phyloP scores from a whole-genome alignment of 2,113 vertebrate genomes.

The Lutjanus erythropterus region DNA sequence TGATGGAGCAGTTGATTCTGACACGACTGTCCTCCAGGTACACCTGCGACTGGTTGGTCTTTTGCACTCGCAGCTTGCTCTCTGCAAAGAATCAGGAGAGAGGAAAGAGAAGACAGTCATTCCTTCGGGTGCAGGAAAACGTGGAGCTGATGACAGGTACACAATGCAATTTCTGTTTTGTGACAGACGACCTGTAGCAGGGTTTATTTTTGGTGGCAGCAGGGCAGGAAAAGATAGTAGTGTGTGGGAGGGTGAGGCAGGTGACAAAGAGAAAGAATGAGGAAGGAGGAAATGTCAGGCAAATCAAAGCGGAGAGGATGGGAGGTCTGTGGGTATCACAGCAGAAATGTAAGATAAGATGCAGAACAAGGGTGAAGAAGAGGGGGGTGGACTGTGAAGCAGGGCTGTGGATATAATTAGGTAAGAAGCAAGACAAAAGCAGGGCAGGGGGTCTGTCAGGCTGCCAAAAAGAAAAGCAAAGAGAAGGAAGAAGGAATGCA shows the following conservation, averaged over 20 bases:
- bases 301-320: conserved; percentile 41
- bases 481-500: conserved; percentile 25
- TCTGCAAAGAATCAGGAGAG: conserved; percentile 79
- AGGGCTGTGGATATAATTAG: conserved; percentile 54
- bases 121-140: conserved; percentile 44
- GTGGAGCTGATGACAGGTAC: conserved; percentile 60
- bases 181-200: conserved; percentile 60
- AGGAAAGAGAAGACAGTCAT: conserved; percentile 41
- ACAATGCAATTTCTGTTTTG: conserved; percentile 67
- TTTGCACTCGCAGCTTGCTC: conserved; percentile 93
- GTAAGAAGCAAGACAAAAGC: conserved; percentile 56
- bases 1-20: conserved; percentile 91
- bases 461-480: conserved; percentile 49
- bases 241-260: conserved; percentile 43
- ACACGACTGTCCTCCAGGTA: conserved; percentile 92
- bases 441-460: conserved; percentile 47
- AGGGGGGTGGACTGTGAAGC: conserved; percentile 26
- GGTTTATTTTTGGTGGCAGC: conserved; percentile 68
- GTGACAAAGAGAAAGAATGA: conserved; percentile 53
- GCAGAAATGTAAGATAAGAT: conserved; percentile 48
- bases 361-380: conserved; percentile 37
- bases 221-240: conserved; percentile 53
- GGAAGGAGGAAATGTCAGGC: conserved; percentile 47
- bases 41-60: conserved; percentile 90
- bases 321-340: conserved; percentile 44